A percentile compares a stretch with the other conserved stretches of the same genome.
Evolutionary conservation across 2,113 vertebrate genomes (phyloP).

Genomic region (Mormyrus lacerda): DNA sequence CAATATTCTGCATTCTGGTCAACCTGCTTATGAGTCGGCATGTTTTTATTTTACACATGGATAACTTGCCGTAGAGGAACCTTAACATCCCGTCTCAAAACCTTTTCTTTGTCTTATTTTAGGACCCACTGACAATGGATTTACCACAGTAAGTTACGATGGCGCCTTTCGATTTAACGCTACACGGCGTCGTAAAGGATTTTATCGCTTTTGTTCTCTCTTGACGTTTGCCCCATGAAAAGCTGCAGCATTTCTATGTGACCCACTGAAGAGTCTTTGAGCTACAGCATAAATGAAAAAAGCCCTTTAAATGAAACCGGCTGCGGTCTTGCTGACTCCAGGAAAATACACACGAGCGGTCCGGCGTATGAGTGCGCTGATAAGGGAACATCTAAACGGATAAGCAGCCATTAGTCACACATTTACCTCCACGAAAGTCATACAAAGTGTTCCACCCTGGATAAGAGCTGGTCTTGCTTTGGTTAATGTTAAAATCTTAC

Average conservation of each 20-base stretch:
- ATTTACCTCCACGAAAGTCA: neutral
- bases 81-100: neutral
- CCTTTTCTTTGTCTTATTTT: constrained; percentile 22
- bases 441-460: neutral
- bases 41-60: neutral
- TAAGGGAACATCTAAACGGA: neutral
- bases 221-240: neutral
- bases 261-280: neutral
- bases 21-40: neutral
- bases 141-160: constrained; percentile 47
- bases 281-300: neutral
- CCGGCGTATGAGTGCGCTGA: neutral
- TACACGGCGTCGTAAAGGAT: neutral
- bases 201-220: neutral
- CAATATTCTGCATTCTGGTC: neutral
- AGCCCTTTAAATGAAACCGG: neutral
- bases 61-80: neutral
- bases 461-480: neutral
- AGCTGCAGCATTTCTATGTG: neutral
- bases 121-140: constrained; percentile 36
- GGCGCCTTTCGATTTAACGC: neutral
- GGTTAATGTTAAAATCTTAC: neutral
- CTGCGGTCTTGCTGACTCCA: constrained; percentile 11
- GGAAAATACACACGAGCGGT: neutral
- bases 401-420: neutral